These are phyloP conservation scores for Empidonax alnorum DNA, from an alignment of 2,113 vertebrate species.

Conservation along the genomic window DNA sequence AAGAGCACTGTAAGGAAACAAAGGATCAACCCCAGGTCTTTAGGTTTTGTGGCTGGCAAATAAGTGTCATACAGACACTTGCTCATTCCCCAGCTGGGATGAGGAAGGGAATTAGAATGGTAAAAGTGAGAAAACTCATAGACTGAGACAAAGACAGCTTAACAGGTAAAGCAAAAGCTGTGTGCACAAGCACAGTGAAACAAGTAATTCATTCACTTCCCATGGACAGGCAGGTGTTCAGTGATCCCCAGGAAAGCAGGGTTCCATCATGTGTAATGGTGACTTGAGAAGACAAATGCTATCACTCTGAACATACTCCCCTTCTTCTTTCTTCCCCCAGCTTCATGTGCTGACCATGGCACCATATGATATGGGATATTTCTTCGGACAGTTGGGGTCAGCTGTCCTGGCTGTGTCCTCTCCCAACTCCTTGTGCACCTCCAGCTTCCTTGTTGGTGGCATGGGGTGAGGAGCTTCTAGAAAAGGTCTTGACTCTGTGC, in stretches of 20 bases:
- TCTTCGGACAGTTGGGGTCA: not conserved
- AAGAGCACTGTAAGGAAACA: not conserved
- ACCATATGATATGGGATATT: not conserved
- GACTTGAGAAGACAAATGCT: not conserved
- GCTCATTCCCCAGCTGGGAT: accelerated
- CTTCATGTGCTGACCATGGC: not conserved
- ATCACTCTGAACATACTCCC: not conserved
- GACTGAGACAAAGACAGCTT: not conserved
- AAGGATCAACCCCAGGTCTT: not conserved
- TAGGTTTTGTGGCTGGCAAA: too few species aligned
- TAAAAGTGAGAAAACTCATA: not conserved
- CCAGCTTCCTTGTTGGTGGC: not conserved
- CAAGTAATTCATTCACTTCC: not conserved
- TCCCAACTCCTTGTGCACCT: not conserved
- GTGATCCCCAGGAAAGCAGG: not conserved
- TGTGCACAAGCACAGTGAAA: not conserved
- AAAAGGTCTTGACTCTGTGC: not conserved
- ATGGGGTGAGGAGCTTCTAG: not conserved
- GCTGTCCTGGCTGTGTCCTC: not conserved
- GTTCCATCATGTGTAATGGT: not conserved
- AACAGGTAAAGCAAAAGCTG: not conserved
- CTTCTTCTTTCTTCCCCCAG: not conserved
- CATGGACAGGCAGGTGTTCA: not conserved
- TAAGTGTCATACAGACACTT: accelerated
- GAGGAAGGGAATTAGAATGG: not conserved